Evolutionary conservation across 2,113 vertebrate species (phyloP), one percentile per base, ranked within the genome.

Genomic region (Acanthisitta chloris): DNA sequence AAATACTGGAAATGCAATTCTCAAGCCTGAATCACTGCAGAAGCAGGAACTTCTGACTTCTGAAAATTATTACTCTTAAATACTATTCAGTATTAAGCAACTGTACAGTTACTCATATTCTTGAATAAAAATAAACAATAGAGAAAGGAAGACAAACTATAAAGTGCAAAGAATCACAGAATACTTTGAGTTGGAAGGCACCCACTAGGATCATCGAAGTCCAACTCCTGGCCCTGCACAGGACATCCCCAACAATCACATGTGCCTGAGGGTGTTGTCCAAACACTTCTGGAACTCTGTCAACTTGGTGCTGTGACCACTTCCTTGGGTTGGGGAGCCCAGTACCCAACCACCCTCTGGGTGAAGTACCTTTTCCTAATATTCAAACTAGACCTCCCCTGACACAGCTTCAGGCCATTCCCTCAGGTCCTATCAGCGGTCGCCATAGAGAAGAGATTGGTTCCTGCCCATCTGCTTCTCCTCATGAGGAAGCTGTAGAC

Each of bases 321-420:
- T n/a, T 52, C 14, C 28, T 4, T 29, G 38, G 46, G n/a, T 4
- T 29, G 38, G 46, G n/a, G 7, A 46, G 5, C 3, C 38, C 16
- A 46, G n/a, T 25, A 14, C 7, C 8, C 38, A 38, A 5, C 2
- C 3, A 52, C 4, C 7, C 23, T 16, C n/a, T 28, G 16, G 4
- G 9, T 34, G 10, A 45, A 74, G 51, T 43, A 45, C 8, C 13
- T 21, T 59, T 59, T 40, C 40, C 23, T 10, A 45, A 12, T n/a
- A 29, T 38, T 18, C 38, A 74, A 26, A 10, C 16, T 67, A 59
- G 74, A n/a, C 24, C 10, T 74, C 10, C 28, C 12, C 33, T 73
- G 59, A 45, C 33, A 38, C 8, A 38, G 5, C 1, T 17, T 81
- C 36, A 74, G 52, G 23, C 7, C 28, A n/a, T 45, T 73, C 10